A percentile compares a stretch with the other conserved stretches of the same genome.
Conservation (phyloP, 2,113 vertebrate genomes). For the Australoheros scitulus region DNA sequence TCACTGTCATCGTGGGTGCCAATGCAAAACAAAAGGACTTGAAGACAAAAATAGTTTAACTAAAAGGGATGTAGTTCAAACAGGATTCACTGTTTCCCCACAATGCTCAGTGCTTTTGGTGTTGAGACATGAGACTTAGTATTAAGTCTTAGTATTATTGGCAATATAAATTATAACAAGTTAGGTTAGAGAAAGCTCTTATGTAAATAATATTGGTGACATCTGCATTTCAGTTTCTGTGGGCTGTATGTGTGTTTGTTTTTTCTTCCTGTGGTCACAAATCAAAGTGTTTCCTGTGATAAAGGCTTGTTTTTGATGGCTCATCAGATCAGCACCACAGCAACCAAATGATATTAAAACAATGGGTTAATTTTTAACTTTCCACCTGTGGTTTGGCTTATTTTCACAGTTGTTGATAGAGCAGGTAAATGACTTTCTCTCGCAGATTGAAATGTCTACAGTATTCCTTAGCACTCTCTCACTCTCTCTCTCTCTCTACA, state of each 20-base stretch:
- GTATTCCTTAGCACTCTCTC: not conserved
- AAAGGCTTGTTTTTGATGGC: not conserved
- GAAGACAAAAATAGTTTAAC: not conserved
- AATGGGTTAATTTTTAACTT: not conserved
- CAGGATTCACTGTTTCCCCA: too few relatives aligned
- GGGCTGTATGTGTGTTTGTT: too few relatives aligned
- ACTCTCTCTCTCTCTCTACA: too few relatives aligned
- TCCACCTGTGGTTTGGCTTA: not conserved
- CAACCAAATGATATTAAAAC: not conserved
- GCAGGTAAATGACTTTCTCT: not conserved
- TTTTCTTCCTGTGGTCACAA: too few relatives aligned
- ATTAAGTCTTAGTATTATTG: not conserved
- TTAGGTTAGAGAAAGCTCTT: not conserved
- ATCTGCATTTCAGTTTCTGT: too few relatives aligned
- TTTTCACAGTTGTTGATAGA: not conserved
- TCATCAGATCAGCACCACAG: not conserved
- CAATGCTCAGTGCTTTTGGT: not conserved
- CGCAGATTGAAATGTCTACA: not conserved
- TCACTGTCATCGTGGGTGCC: not conserved
- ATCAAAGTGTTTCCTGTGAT: not conserved
- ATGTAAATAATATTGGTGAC: too few relatives aligned
- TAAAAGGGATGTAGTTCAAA: not conserved
- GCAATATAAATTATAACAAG: not conserved
- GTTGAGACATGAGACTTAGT: not conserved
- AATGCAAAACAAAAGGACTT: not conserved